These are phyloP conservation scores for Neopelma chrysocephalum DNA, from an alignment of 2,797 vertebrate species.

Conservation along the genomic window DNA sequence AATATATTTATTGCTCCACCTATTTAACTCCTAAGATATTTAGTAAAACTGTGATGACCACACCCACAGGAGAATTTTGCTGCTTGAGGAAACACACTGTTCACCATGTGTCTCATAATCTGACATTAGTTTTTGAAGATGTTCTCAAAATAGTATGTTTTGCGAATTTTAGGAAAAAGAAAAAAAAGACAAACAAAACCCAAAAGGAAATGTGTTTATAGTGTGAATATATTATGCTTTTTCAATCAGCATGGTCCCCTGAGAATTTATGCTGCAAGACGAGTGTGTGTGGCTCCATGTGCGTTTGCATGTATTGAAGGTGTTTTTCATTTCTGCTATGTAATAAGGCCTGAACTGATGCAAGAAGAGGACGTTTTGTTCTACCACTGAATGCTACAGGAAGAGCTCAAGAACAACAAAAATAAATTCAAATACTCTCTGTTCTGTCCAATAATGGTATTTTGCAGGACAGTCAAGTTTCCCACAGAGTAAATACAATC, in stretches of 20 bases:
- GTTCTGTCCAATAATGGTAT: constrained; percentile 44
- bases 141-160: constrained; percentile 33
- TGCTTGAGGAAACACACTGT: neutral
- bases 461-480: constrained; percentile 63
- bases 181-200: neutral
- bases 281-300: constrained; percentile 32
- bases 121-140: constrained; percentile 28
- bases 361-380: constrained; percentile 44
- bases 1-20: neutral
- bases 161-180: neutral
- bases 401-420: constrained; percentile 60
- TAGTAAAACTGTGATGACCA: neutral
- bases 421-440: constrained; percentile 57
- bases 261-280: constrained; percentile 2
- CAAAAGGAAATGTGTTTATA: constrained; percentile 2
- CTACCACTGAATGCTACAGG: neutral
- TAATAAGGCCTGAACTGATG: neutral
- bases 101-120: neutral
- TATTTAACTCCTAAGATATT: neutral
- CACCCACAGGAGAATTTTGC: neutral
- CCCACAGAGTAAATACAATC: constrained; percentile 70
- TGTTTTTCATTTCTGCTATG: constrained; percentile 28
- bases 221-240: constrained; percentile 23
- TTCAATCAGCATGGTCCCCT: neutral
- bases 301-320: constrained; percentile 12